These are phyloP conservation scores for Chionodraco myersi DNA, from an alignment of 2,113 vertebrate species.

Conservation along the genomic window DNA sequence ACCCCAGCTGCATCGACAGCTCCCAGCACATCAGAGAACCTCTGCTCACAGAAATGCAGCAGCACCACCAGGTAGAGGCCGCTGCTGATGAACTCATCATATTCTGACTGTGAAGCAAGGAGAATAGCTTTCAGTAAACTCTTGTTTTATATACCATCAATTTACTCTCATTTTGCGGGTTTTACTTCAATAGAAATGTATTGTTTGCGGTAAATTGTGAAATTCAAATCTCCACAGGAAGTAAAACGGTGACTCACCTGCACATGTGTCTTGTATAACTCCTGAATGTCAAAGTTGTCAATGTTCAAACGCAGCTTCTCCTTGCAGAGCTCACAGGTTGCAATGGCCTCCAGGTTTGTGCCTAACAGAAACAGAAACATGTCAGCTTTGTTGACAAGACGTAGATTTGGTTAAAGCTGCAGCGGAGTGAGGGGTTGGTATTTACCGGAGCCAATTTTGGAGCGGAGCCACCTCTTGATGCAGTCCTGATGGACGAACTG, in stretches of 20 bases:
- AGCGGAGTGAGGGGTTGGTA: not conserved
- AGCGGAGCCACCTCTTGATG: slow-evolving; percentile 97
- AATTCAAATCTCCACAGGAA: no score
- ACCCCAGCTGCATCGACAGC: slow-evolving; percentile 94
- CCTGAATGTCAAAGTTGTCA: slow-evolving; percentile 96
- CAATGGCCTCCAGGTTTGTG: slow-evolving; percentile 93
- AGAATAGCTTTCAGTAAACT: not conserved
- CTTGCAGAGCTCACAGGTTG: slow-evolving; percentile 97
- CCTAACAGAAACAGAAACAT: slow-evolving; percentile 75
- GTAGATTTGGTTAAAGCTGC: not conserved
- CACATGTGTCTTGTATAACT: slow-evolving; percentile 95
- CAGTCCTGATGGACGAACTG: slow-evolving; percentile 98
- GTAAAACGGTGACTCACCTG: slow-evolving; percentile 85
- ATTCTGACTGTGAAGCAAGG: slow-evolving; percentile 87
- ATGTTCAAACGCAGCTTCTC: slow-evolving; percentile 95
- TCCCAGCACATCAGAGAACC: slow-evolving; percentile 96
- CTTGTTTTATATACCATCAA: not conserved
- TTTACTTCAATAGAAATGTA: no score
- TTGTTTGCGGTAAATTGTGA: no score
- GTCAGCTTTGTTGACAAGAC: no score
- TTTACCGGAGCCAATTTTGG: slow-evolving; percentile 97
- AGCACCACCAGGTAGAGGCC: slow-evolving; percentile 97
- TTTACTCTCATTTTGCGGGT: not conserved
- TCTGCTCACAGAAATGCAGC: slow-evolving; percentile 95
- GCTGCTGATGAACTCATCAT: slow-evolving; percentile 98